Base-by-base conservation (phyloP, 2,888 invertebrate species). In the Hypselothyrea guttata region DNA sequence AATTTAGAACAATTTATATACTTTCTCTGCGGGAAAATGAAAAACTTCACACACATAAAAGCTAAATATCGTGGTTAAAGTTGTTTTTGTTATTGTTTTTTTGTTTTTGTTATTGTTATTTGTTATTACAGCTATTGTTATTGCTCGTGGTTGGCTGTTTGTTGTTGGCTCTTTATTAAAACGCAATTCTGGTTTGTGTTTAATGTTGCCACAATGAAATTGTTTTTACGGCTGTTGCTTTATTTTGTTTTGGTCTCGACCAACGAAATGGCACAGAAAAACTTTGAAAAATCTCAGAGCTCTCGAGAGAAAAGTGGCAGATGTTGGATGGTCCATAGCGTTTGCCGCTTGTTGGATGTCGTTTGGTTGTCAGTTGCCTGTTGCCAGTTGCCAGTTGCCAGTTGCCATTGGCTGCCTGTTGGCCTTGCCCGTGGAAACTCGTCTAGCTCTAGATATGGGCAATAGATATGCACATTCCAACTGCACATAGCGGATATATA, bases 211-310 rank as follows among this genome's bases (percentile, higher is more conserved):
- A 57, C 73, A 69, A 74, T 62, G 71, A 73, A 78, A 75, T 57
- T 77, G 55, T 62, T 60, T 65, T 71, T 74, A 64, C 58, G 53
- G 53, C 58, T 47, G 15, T 64, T 47, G 42, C 48, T 40, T 44
- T 51, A 40, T 53, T 57, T 58, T 58, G 55, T 56, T 74, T 75
- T 64, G 11, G 47, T 48, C 54, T 40, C 68, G 7, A 52, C 75
- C 85, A 48, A 69, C 53, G 16, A 64, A 84, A 76, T 72, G 84
- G 73, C 85, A 75, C 70, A 72, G 76, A 79, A 84, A 79, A 72
- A 64, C 60, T 51, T 28, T 57, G 55, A 56, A 71, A 83, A 57
- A 55, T 65, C 57, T 61, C 40, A 55, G 15, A 47, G 51, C 28
- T 56, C 41, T 67, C 33, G 27, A 52, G 54, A 62, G 78, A 61